phyloP scores from a whole-genome alignment of 1,140 invertebrate genomes.

The Ridgeia piscesae region DNA sequence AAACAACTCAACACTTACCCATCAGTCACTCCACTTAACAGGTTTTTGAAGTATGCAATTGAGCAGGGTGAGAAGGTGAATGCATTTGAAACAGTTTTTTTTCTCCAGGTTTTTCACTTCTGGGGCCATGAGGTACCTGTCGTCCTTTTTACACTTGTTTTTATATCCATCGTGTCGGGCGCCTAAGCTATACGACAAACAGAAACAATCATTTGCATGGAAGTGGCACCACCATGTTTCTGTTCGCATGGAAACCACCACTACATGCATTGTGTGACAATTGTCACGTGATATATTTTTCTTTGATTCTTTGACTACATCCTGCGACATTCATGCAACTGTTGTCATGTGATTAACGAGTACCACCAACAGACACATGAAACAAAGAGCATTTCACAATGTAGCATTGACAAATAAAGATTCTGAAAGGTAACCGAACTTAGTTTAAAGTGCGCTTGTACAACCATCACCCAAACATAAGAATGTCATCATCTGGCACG shows the following conservation, averaged over 20 bases:
- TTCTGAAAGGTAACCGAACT: not conserved
- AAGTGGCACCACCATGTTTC: too few relatives aligned
- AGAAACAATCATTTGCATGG: not conserved
- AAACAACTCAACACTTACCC: not conserved
- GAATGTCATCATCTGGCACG: too few relatives aligned
- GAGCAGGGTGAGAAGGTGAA: not conserved
- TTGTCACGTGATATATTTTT: too few relatives aligned
- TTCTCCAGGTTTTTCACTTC: not conserved
- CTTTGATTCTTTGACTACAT: too few relatives aligned
- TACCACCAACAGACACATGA: not conserved
- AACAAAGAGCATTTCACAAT: not conserved
- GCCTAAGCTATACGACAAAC: not conserved
- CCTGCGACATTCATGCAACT: too few relatives aligned
- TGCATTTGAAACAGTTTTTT: not conserved
- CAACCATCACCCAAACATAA: too few relatives aligned
- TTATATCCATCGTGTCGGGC: not conserved
- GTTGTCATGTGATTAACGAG: not conserved
- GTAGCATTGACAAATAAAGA: not conserved
- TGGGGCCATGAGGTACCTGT: not conserved
- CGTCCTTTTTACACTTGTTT: not conserved
- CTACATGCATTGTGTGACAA: too few relatives aligned
- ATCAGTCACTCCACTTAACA: not conserved
- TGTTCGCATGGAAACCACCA: too few relatives aligned
- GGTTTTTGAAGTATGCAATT: not conserved
- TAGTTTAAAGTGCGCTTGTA: not conserved